phyloP scores from a whole-genome alignment of 2,888 invertebrate genomes.

The Sphecodes monilicornis region DNA sequence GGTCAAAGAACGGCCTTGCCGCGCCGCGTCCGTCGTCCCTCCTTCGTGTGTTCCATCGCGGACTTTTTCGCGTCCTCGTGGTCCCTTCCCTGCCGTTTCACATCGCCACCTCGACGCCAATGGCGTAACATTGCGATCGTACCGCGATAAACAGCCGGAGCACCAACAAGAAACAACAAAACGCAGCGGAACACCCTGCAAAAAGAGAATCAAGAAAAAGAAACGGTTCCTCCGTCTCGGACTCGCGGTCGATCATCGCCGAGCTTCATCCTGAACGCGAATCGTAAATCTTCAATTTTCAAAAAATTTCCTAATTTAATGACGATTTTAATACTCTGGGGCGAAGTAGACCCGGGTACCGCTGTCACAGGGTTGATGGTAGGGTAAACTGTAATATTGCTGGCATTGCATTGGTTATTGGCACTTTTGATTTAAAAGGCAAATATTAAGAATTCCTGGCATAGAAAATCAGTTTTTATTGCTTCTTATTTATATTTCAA shows the following conservation, averaged over 20 bases:
- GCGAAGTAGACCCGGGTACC: too few relatives aligned
- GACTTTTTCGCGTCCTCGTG: constrained; percentile 68
- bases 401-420: too few relatives aligned
- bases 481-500: too few relatives aligned
- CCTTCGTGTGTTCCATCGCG: constrained; percentile 31
- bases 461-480: too few relatives aligned
- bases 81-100: constrained; percentile 49
- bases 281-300: neutral
- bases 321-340: too few relatives aligned
- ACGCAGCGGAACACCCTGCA: neutral
- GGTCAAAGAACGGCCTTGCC: constrained; percentile 84
- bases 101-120: constrained; percentile 58
- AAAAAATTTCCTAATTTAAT: neutral
- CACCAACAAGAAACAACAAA: neutral
- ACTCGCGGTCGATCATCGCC: constrained; percentile 27
- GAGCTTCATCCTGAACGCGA: neutral
- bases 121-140: constrained; percentile 60
- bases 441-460: too few relatives aligned
- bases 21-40: constrained; percentile 53
- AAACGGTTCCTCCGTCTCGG: neutral
- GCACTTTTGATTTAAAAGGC: too few relatives aligned
- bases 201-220: neutral
- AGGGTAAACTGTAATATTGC: too few relatives aligned
- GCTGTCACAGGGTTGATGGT: too few relatives aligned
- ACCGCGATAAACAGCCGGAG: neutral